These are phyloP conservation scores for Conomelus anceps DNA, from an alignment of 2,888 invertebrate species.

Conservation along the genomic window DNA sequence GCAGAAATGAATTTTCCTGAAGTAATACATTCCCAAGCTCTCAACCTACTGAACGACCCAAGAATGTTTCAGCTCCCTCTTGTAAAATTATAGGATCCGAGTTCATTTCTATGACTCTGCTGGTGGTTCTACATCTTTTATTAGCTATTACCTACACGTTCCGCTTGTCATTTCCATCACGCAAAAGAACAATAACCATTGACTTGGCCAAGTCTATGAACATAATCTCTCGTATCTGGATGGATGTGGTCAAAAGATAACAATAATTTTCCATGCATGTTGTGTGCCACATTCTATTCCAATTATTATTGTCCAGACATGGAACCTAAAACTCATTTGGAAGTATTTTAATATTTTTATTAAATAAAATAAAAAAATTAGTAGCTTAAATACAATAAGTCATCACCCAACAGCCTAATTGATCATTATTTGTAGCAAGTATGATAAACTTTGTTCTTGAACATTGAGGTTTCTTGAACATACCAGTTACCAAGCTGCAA, in stretches of 20 bases:
- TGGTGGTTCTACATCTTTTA: neutral
- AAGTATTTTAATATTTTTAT: neutral
- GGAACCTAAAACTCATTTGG: neutral
- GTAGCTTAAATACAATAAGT: neutral
- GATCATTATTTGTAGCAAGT: too few species aligned
- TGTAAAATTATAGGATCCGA: neutral
- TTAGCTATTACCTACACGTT: neutral
- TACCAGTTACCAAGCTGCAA: too few species aligned
- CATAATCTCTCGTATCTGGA: neutral
- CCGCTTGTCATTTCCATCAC: neutral
- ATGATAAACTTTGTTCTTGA: too few species aligned
- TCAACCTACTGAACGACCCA: too few species aligned
- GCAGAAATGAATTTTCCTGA: neutral
- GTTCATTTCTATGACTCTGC: neutral
- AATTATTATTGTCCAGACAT: neutral
- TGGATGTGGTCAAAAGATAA: neutral
- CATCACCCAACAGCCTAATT: too few species aligned
- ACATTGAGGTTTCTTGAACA: too few species aligned
- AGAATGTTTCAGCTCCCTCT: neutral
- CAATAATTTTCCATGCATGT: neutral
- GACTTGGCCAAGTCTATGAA: neutral
- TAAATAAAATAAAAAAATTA: neutral
- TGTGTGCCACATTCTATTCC: neutral
- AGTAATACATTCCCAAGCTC: neutral
- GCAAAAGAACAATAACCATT: neutral